Conservation (phyloP, 2,888 invertebrate genomes). For the Merodon equestris region DNA sequence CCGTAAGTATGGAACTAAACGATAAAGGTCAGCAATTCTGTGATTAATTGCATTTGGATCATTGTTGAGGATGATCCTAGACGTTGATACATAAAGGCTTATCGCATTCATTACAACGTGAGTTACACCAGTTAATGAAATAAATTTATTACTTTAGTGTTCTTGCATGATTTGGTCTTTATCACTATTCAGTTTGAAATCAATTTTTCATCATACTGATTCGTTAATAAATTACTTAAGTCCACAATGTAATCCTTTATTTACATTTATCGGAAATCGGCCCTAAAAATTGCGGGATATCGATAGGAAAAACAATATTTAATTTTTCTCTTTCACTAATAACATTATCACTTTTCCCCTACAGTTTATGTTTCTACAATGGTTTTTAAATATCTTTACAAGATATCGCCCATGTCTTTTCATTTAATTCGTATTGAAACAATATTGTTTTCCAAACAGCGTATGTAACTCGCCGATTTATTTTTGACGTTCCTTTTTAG, state of each 20-base stretch:
- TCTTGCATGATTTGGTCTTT: too few relatives aligned
- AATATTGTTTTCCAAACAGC: constrained; percentile 67
- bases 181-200: too few relatives aligned
- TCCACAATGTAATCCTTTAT: constrained; percentile 19
- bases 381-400: not conserved
- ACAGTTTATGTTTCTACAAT: too few relatives aligned
- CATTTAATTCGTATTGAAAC: constrained; percentile 49
- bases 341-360: too few relatives aligned
- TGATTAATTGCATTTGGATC: constrained; percentile 79
- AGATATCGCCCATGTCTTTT: not conserved
- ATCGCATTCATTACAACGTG: constrained; percentile 73
- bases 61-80: constrained; percentile 73
- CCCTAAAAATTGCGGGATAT: constrained; percentile 27
- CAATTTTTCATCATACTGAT: too few relatives aligned
- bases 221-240: too few relatives aligned
- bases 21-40: constrained; percentile 89
- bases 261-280: constrained; percentile 41
- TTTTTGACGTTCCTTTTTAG: constrained; percentile 71
- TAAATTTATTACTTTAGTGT: too few relatives aligned
- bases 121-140: not conserved
- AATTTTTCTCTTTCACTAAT: too few relatives aligned
- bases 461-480: constrained; percentile 71
- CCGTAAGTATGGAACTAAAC: constrained; percentile 90
- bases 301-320: not conserved
- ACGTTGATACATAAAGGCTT: constrained; percentile 74